phyloP scores from a whole-genome alignment of 2,797 vertebrate genomes.

The Cynodonichthys magdalenae region DNA sequence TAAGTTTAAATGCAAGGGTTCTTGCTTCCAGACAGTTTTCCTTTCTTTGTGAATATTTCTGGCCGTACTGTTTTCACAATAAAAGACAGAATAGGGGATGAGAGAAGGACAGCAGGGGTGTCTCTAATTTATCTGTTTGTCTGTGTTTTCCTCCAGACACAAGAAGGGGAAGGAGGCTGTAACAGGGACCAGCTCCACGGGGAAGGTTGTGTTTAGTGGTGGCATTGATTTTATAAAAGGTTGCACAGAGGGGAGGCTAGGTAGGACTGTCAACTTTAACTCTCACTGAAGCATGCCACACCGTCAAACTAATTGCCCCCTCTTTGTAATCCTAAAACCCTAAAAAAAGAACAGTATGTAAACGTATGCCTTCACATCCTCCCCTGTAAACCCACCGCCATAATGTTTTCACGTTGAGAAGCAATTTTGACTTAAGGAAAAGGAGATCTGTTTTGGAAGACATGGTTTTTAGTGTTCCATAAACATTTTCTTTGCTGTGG shows the following conservation, averaged over 20 bases:
- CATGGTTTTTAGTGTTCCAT: background rate
- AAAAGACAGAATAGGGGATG: conserved; percentile 45
- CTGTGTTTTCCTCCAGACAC: conserved; percentile 68
- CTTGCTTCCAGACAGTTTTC: conserved; percentile 40
- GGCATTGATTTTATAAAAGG: conserved; percentile 85
- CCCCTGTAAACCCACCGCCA: background rate
- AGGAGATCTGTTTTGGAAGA: background rate
- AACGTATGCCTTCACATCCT: conserved; percentile 32
- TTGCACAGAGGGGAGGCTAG: conserved; percentile 73
- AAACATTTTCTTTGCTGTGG: background rate
- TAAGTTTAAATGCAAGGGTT: conserved; percentile 59
- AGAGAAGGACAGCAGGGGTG: conserved; percentile 51
- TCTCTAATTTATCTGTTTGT: conserved; percentile 80
- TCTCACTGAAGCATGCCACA: conserved; percentile 59
- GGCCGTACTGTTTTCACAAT: conserved; percentile 57
- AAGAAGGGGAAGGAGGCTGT: conserved; percentile 60
- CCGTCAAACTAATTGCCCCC: conserved; percentile 69
- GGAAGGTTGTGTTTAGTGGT: conserved; percentile 77
- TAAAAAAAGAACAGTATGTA: conserved; percentile 54
- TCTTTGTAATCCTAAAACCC: conserved; percentile 37
- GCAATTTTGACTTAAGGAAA: background rate
- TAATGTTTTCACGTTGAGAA: conserved; percentile 19
- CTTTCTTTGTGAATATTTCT: conserved; percentile 30
- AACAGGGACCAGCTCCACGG: conserved; percentile 63
- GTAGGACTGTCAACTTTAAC: conserved; percentile 74